A percentile compares a stretch with the other conserved stretches of the same genome.
phyloP scores from a whole-genome alignment of 2,888 invertebrate species.

The Phlogophora meticulosa region DNA sequence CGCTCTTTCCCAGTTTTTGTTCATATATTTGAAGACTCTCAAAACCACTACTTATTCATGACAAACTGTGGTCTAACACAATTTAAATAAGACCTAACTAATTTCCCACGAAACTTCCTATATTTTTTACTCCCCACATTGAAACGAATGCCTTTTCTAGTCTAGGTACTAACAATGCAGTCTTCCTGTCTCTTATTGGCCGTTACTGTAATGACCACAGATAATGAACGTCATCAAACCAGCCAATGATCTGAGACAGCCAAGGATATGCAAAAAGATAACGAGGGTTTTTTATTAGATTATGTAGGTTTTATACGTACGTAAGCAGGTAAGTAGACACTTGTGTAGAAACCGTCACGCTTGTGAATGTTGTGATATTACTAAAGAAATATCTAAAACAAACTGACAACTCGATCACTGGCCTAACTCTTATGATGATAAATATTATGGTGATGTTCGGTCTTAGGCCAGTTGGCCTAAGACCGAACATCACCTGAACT shows the following conservation, averaged over 20 bases:
- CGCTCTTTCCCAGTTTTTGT: too few relatives aligned
- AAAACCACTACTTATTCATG: too few relatives aligned
- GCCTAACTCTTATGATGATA: too few relatives aligned
- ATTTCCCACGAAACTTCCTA: slow-evolving; percentile 34
- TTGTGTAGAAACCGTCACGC: neutral
- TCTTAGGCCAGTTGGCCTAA: too few relatives aligned
- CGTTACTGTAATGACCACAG: slow-evolving; percentile 71
- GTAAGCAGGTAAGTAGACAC: slow-evolving; percentile 7
- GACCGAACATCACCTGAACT: too few relatives aligned
- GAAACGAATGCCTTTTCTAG: slow-evolving; percentile 34
- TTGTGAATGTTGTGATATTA: neutral
- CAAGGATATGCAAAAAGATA: slow-evolving; percentile 86
- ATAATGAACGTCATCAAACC: slow-evolving; percentile 77
- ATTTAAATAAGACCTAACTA: neutral
- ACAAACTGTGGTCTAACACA: too few relatives aligned
- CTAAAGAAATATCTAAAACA: too few relatives aligned
- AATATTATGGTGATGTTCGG: too few relatives aligned
- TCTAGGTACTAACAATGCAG: slow-evolving; percentile 57
- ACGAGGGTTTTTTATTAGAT: slow-evolving; percentile 56
- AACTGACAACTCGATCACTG: too few relatives aligned
- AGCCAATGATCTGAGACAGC: slow-evolving; percentile 79
- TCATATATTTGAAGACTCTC: too few relatives aligned
- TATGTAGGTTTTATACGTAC: slow-evolving; percentile 43
- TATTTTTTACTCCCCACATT: slow-evolving; percentile 45
- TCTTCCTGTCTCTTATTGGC: slow-evolving; percentile 71